Base-by-base conservation (phyloP, 2,888 invertebrate genomes). In the Chrysodeixis includens region DNA sequence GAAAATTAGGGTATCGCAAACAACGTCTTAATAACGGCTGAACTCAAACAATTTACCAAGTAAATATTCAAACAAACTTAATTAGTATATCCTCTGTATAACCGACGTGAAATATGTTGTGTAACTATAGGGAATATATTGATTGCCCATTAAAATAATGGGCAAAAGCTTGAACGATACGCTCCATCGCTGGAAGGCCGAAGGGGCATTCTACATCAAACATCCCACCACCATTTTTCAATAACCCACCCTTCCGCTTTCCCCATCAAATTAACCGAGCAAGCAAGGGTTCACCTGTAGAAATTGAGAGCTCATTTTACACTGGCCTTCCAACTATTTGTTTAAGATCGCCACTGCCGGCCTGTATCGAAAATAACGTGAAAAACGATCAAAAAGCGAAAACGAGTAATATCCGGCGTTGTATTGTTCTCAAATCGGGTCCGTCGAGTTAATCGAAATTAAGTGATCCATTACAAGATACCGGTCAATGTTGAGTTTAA, bases 401-500 rank as follows among this genome's bases (percentile, higher is more conserved):
- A 93, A 92, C 91, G 88, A 92, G 90, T 92, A 94, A 94, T 94
- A 91, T 94, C 94, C 94, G 92, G 93, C 82, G 86, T 82, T 78
- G 89, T 90, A 93, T 93, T 93, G 94, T 94, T 93, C 89, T 86
- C 84, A 79, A 85, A 84, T 84, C 79, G 73, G 84, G 86, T 86
- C 87, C 87, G 89, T 83, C 78, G 83, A 85, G 89, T 89, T 93
- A 93, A 93, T 93, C 93, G 93, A 93, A 93, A 94, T 93, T 93
- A 93, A 94, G 94, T 92, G 94, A 94, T 93, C 93, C 93, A 93
- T 93, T 92, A 90, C 92, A 90, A 89, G 93, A 93, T 93, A 93
- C 91, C 88, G 88, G 90, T 84, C 82, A 82, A 78, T 77, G 77
- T 85, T 86, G 85, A 86, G 82, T 86, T 90, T 86, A 88, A 89